Conservation (phyloP, 2,888 invertebrate species). For the Buathra laborator region DNA sequence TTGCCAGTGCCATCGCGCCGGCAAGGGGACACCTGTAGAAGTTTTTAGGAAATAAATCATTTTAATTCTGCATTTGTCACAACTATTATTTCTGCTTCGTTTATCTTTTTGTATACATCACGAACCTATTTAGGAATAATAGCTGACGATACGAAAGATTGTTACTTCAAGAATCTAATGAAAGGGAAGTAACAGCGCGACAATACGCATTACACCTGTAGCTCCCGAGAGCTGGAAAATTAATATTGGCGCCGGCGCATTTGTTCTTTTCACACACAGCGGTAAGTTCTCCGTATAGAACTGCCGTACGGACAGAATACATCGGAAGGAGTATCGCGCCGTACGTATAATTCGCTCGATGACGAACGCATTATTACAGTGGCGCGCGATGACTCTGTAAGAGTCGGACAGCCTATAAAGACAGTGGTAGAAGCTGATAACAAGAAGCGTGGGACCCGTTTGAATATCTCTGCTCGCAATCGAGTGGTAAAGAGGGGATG, state of each 20-base stretch:
- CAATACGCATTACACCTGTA: conserved; percentile 14
- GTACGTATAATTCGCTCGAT: conserved; percentile 5
- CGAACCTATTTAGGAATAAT: not conserved
- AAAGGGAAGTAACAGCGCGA: not conserved
- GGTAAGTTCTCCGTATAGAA: not conserved
- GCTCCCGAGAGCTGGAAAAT: conserved; percentile 17
- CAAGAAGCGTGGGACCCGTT: conserved; percentile 21
- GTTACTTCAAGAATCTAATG: not conserved
- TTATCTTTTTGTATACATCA: not conserved
- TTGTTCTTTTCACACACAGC: not conserved
- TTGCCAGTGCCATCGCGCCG: conserved; percentile 52
- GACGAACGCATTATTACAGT: conserved; percentile 36
- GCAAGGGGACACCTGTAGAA: conserved; percentile 50
- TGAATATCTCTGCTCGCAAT: conserved; percentile 26
- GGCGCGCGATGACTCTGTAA: conserved; percentile 45
- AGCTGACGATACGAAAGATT: conserved; percentile 2
- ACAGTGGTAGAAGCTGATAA: conserved; percentile 23
- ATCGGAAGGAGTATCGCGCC: not conserved
- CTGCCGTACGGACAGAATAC: not conserved
- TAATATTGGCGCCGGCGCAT: conserved; percentile 26
- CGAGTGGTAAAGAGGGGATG: not conserved
- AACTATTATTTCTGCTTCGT: not conserved
- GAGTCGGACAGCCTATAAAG: not conserved
- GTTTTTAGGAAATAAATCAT: conserved; percentile 48
- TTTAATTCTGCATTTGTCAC: not conserved